phyloP scores from a whole-genome alignment of 2,888 invertebrate genomes.

The Andrena flavipes region DNA sequence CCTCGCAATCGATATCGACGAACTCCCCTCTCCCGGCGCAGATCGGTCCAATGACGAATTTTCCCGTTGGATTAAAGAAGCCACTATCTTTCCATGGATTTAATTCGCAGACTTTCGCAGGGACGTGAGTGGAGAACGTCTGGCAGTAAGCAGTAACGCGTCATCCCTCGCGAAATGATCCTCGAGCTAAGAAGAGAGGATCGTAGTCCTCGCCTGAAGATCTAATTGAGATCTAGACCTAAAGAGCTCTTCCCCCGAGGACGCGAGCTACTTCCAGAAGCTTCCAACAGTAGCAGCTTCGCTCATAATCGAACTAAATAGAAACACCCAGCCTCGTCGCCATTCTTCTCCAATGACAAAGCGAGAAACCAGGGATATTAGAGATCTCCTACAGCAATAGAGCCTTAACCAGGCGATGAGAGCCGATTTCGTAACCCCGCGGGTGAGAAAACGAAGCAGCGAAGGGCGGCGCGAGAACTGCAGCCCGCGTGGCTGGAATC shows the following conservation, averaged over 20 bases:
- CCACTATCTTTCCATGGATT: conserved; percentile 1
- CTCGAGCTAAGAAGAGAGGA: too few species aligned
- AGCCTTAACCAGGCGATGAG: background rate
- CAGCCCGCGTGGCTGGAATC: conserved; percentile 1
- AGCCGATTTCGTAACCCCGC: conserved; percentile 24
- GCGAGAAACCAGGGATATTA: background rate
- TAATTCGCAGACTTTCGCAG: background rate
- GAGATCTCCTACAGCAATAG: background rate
- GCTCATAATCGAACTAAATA: too few species aligned
- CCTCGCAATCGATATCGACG: conserved; percentile 37
- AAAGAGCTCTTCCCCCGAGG: too few species aligned
- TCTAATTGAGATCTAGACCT: too few species aligned
- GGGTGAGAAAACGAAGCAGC: background rate
- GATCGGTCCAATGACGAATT: background rate
- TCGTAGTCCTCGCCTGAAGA: too few species aligned
- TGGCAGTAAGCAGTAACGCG: too few species aligned
- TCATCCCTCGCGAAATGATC: too few species aligned
- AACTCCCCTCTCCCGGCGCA: background rate
- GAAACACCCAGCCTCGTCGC: too few species aligned
- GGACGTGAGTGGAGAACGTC: too few species aligned
- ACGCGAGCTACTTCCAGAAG: too few species aligned
- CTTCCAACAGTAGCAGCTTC: too few species aligned
- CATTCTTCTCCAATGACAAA: too few species aligned
- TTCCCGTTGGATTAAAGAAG: background rate
- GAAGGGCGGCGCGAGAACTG: background rate